Conservation (phyloP, 2,888 invertebrate species). For the Rhamnusium bicolor region DNA sequence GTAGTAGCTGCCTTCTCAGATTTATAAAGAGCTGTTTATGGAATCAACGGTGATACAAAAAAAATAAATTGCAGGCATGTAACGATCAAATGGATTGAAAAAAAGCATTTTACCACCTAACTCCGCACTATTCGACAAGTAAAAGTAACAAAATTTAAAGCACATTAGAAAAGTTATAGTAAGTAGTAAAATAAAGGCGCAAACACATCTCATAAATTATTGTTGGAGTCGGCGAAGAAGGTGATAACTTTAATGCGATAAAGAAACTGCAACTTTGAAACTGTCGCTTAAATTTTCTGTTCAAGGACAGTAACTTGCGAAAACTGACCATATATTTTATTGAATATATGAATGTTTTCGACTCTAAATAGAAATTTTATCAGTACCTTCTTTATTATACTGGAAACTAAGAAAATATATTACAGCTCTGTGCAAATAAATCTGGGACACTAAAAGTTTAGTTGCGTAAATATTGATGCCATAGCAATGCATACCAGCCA, state of each 20-base stretch:
- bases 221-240: not conserved
- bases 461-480: no score
- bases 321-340: not conserved
- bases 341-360: not conserved
- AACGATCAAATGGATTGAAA: not conserved
- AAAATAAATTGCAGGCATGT: no score
- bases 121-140: slow-evolving; percentile 8
- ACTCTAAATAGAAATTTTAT: not conserved
- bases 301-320: not conserved
- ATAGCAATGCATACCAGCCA: no score
- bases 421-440: not conserved
- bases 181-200: slow-evolving; percentile 15
- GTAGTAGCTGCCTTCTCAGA: no score
- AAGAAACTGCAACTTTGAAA: not conserved
- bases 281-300: not conserved
- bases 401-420: no score
- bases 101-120: not conserved
- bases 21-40: no score
- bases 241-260: not conserved
- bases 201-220: slow-evolving; percentile 19
- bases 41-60: no score
- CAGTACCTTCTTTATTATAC: not conserved
- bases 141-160: slow-evolving; percentile 16
- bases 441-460: no score
- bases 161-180: slow-evolving; percentile 24